A percentile compares a stretch with the other conserved stretches of the same genome.
Conservation (phyloP, 2,113 vertebrate species). For the Percina caprodes region DNA sequence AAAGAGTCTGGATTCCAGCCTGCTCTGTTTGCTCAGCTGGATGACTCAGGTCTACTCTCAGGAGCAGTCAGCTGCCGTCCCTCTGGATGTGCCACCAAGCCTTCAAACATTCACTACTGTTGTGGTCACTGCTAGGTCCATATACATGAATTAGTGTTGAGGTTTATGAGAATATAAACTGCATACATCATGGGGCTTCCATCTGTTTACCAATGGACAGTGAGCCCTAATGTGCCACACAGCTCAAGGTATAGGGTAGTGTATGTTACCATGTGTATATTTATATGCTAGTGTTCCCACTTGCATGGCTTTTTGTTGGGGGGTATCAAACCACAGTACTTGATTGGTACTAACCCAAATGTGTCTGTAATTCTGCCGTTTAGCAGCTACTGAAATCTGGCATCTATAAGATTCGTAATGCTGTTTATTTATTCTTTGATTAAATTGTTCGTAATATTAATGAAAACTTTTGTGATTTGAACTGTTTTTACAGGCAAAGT, state of each 20-base stretch:
- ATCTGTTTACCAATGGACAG: conserved; percentile 40
- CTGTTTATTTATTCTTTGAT: background rate
- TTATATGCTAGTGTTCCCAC: conserved; percentile 19
- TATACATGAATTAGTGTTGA: conserved; percentile 22
- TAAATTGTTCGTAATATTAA: background rate
- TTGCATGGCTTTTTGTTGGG: conserved; percentile 20
- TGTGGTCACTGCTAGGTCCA: conserved; percentile 9
- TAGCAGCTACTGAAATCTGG: background rate
- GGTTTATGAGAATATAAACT: conserved; percentile 29
- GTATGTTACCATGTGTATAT: conserved; percentile 34
- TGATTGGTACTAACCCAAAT: background rate
- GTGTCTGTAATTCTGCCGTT: background rate
- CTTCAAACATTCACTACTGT: conserved; percentile 25
- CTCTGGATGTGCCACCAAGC: conserved; percentile 46
- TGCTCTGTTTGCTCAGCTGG: conserved; percentile 74
- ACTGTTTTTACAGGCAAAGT: background rate
- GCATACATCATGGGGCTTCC: conserved; percentile 30
- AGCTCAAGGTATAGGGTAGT: conserved; percentile 15
- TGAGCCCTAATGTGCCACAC: background rate
- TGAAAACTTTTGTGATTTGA: background rate
- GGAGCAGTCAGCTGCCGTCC: conserved; percentile 50
- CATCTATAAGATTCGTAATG: background rate
- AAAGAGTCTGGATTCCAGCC: conserved; percentile 41
- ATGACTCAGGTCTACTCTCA: conserved; percentile 50
- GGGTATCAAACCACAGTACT: background rate